Percentiles rank a stretch among this genome's conserved stretches.
Conservation (phyloP, 37 sponge, comb jelly and placozoan genomes). For the Theonella swinhoei region DNA sequence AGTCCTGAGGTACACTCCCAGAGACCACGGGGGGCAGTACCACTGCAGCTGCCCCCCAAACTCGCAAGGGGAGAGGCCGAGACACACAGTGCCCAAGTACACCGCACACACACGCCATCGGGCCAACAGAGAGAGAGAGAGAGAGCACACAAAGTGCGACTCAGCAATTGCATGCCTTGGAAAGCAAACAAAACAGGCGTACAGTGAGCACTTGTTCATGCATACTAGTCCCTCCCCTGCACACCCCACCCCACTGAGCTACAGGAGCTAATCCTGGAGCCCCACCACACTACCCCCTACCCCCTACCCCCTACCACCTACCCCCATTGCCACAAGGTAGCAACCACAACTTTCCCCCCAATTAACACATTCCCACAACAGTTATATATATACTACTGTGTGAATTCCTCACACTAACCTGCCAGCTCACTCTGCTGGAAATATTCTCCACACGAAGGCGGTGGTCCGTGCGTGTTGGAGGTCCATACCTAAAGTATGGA, state of each 20-base stretch:
- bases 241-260: no score
- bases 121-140: background rate
- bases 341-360: no score
- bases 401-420: slow-evolving; percentile 57
- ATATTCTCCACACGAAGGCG: slow-evolving; percentile 91
- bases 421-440: slow-evolving; percentile 96
- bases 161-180: slow-evolving; percentile 6
- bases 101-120: background rate
- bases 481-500: slow-evolving; percentile 73
- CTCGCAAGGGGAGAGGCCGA: no score
- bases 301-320: no score
- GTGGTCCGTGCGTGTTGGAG: slow-evolving; percentile 86
- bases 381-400: background rate
- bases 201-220: no score
- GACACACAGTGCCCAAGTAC: slow-evolving; percentile 6
- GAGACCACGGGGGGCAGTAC: background rate
- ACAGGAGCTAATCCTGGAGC: no score
- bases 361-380: no score
- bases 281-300: no score
- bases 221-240: no score
- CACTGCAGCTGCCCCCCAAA: no score
- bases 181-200: background rate
- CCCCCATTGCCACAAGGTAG: no score
- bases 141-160: background rate
- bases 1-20: background rate